A percentile compares a stretch with the other conserved stretches of the same genome.
phyloP scores from a whole-genome alignment of 2,888 invertebrate species.

The Eupeodes latifasciatus region DNA sequence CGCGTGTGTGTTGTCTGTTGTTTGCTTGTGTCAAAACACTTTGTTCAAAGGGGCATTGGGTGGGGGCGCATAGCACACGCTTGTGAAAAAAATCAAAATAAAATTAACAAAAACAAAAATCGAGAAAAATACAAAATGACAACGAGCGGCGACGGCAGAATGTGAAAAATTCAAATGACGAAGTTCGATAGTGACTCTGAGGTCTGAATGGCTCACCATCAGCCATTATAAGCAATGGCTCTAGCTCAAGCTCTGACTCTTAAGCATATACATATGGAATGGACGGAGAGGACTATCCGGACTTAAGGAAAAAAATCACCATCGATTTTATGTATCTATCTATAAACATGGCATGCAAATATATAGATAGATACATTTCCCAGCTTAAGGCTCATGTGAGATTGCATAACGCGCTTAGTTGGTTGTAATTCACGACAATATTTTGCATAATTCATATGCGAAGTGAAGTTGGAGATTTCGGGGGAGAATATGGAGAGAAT shows the following conservation, averaged over 20 bases:
- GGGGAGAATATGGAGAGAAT: slow-evolving; percentile 21
- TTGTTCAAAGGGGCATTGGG: slow-evolving; percentile 52
- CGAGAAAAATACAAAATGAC: slow-evolving; percentile 45
- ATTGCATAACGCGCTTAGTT: slow-evolving; percentile 75
- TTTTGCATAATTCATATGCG: slow-evolving; percentile 76
- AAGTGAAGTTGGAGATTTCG: slow-evolving; percentile 41
- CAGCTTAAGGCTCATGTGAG: slow-evolving; percentile 75
- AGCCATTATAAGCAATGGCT: not conserved
- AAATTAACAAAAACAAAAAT: not conserved
- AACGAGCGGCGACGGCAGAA: slow-evolving; percentile 61
- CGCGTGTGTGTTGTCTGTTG: slow-evolving; percentile 72
- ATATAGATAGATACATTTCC: slow-evolving; percentile 51
- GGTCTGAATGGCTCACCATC: not conserved
- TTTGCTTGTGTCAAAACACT: slow-evolving; percentile 74
- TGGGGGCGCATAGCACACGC: slow-evolving; percentile 27
- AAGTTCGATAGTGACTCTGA: slow-evolving; percentile 59
- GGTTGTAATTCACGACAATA: slow-evolving; percentile 76
- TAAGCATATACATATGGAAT: not conserved
- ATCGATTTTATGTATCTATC: slow-evolving; percentile 20
- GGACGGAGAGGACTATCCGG: slow-evolving; percentile 12
- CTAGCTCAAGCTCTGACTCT: not conserved
- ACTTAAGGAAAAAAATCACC: slow-evolving; percentile 36
- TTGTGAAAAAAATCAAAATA: slow-evolving; percentile 31
- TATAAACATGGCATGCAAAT: slow-evolving; percentile 72
- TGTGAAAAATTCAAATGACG: slow-evolving; percentile 76